phyloP scores from a whole-genome alignment of 2,113 vertebrate genomes.

The Cebus imitator region DNA sequence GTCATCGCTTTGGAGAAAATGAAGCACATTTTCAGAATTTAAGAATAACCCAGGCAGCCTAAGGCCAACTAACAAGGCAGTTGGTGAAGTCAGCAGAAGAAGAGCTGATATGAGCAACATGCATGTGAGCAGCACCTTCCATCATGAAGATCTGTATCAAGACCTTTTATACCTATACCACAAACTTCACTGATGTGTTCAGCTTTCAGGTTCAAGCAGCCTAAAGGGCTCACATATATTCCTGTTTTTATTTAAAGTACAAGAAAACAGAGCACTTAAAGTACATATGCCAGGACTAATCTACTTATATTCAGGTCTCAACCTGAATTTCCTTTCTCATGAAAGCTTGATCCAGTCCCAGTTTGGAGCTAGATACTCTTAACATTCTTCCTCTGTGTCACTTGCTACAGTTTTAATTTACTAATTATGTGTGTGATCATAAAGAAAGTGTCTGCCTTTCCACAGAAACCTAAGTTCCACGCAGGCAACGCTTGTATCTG shows the following conservation, averaged over 20 bases:
- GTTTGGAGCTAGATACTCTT: neutral
- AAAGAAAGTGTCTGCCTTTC: neutral
- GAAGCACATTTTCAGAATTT: constrained; percentile 70
- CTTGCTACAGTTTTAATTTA: neutral
- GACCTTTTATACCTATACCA: neutral
- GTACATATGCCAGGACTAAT: neutral
- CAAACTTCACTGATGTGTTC: neutral
- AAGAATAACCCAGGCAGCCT: constrained; percentile 63
- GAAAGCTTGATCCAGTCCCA: neutral
- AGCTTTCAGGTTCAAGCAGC: neutral
- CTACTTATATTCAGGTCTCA: neutral
- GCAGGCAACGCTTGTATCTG: neutral
- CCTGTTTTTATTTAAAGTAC: neutral
- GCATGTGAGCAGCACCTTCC: rapidly evolving
- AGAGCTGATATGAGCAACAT: neutral
- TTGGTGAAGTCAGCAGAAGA: constrained; percentile 32
- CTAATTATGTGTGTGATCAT: neutral
- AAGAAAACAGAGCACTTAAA: neutral
- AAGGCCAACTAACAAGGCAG: constrained; percentile 33
- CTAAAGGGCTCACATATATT: neutral
- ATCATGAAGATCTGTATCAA: too few relatives aligned
- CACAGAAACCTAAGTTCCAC: rapidly evolving
- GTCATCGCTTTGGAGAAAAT: constrained; percentile 60
- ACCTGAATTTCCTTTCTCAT: neutral
- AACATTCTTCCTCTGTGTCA: neutral